Evolutionary conservation across 2,113 vertebrate genomes (phyloP).

Genomic region (Neopipo cinnamomea): DNA sequence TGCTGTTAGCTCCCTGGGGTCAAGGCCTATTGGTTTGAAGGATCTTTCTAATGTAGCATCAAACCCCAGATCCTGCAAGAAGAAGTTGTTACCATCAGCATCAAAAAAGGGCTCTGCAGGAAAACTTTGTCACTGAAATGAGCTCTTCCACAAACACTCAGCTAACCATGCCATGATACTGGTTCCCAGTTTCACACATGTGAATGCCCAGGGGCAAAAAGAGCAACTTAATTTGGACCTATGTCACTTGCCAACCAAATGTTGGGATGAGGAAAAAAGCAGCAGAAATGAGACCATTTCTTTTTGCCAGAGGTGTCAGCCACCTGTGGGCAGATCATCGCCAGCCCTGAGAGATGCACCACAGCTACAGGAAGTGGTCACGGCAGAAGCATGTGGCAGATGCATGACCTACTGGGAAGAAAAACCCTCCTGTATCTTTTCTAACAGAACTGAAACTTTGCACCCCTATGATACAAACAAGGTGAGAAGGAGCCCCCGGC

Average conservation of each 20-base stretch:
- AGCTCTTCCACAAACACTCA: background rate
- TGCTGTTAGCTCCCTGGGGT: background rate
- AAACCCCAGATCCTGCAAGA: background rate
- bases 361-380: fast-evolving
- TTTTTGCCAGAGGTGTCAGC: background rate
- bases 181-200: background rate
- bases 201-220: background rate
- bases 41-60: background rate
- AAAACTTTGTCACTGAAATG: background rate
- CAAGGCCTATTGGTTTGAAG: background rate
- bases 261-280: background rate
- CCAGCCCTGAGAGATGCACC: background rate
- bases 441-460: background rate
- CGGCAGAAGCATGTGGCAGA: background rate
- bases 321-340: background rate
- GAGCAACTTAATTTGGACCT: background rate
- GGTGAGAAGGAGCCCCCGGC: background rate
- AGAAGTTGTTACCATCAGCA: background rate
- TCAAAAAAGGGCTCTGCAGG: background rate
- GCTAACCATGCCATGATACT: background rate
- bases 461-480: background rate
- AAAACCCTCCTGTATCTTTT: background rate
- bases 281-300: background rate
- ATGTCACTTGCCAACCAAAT: background rate
- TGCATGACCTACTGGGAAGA: background rate